Conservation (phyloP, 2,888 invertebrate species). For the Lasius platythorax region DNA sequence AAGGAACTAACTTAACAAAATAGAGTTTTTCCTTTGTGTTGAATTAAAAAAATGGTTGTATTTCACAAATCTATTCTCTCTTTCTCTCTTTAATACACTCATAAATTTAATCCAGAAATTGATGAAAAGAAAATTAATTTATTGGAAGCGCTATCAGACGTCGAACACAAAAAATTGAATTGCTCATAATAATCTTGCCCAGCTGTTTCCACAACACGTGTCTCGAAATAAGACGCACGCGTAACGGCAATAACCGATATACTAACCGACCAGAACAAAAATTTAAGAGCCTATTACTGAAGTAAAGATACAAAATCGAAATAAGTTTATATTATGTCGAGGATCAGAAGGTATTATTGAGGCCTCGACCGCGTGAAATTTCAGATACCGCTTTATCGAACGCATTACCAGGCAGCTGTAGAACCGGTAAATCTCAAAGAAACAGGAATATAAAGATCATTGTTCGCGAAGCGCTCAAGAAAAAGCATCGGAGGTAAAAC, state of each 20-base stretch:
- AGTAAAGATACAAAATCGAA: constrained; percentile 19
- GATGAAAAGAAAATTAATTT: background rate
- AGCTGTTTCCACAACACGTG: background rate
- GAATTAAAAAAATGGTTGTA: background rate
- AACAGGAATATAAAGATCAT: constrained; percentile 31
- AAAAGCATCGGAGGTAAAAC: background rate
- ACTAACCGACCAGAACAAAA: constrained; percentile 11
- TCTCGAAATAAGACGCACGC: constrained; percentile 7
- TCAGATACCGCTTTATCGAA: constrained; percentile 48
- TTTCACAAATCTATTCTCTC: background rate
- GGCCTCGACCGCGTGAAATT: constrained; percentile 31
- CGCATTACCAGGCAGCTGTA: constrained; percentile 29
- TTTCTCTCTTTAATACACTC: background rate
- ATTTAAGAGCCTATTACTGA: constrained; percentile 32
- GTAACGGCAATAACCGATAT: constrained; percentile 22
- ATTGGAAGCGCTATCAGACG: background rate
- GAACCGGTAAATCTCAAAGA: constrained; percentile 14
- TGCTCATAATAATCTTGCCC: background rate
- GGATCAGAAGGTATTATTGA: constrained; percentile 28
- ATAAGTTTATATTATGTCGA: background rate
- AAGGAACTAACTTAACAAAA: background rate
- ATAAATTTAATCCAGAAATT: background rate
- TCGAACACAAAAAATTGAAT: background rate
- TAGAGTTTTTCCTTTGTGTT: background rate
- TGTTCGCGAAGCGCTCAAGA: constrained; percentile 7